Evolutionary conservation across 2,797 vertebrate species (phyloP), one percentile per base, ranked within the genome.

Genomic region (Tokudaia muenninki): DNA sequence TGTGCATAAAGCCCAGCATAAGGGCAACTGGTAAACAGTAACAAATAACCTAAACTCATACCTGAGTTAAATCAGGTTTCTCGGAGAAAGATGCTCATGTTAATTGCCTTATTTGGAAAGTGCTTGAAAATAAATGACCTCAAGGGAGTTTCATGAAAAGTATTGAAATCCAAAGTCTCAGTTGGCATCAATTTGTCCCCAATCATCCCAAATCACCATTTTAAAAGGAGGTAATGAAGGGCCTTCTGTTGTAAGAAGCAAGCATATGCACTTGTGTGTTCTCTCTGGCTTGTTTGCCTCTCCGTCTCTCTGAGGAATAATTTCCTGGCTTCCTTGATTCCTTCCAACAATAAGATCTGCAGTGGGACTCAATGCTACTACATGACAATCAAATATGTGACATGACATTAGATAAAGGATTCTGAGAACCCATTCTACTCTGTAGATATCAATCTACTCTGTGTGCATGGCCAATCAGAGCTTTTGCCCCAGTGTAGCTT

Each of bases 21-120:
- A 3, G 87, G n/a, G 79, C 44, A 90, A 88, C 91, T 84, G 91
- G 86, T 92, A 78, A 34, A 31, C 44, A 94, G 31, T 34, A 47
- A 6, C 78, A 55, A n/a, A 44, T 92, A 88, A 87, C 57, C 24
- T 82, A 77, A 95, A 86, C 22, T 95, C 94, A 97, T 12, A n/a
- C 80, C 17, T 10, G 90, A 61, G 95, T 55, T 84, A 98, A 97
- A 96, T 3, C 24, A 63, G 67, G 57, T 29, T 90, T 44, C 79
- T 94, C 16, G 78, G 96, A 55, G 67, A 82, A 65, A 89, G 92
- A 96, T 88, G 78, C 95, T 97, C 93, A 89, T 41, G 93, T 95
- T 77, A 98, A 98, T 96, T 97, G 87, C 78, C 96, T 97, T 97
- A 94, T 98, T 95, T 98, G 93, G 91, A 98, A 98, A 31, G 0